Base-by-base conservation (phyloP, 2,888 invertebrate genomes). In the Antheraea assamensis region DNA sequence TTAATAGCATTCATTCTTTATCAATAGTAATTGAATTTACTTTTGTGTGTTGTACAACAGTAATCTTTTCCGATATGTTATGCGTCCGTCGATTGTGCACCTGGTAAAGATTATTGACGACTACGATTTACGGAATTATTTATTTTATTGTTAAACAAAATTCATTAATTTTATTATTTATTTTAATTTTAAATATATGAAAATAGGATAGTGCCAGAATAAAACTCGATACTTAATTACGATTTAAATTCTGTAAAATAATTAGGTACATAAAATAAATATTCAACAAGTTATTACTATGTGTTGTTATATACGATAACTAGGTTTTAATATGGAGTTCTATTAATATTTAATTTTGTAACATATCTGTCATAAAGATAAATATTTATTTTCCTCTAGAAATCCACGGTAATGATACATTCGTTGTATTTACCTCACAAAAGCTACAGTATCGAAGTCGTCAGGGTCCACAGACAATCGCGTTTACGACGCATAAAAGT, bases 401-500 rank as follows among this genome's bases (percentile, higher is more conserved):
- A 72, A 66, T n/a, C 35, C 24, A 42, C 24, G 17, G 49, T 24
- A 70, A 30, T 35, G 52, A 47, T 17, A 84, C 83, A 83, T 81
- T 79, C 80, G 81, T 78, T 76, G 75, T 83, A 79, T 86, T 84
- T 80, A 77, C 81, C 81, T 81, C 83, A 77, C 80, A 82, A 81
- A 79, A 81, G 82, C 83, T 81, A 79, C 85, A 85, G 89, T 86
- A 88, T 89, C 89, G 87, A 87, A 87, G 87, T 86, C 89, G 90
- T 85, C 88, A 86, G 90, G 88, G 90, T 87, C 90, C 87, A 85
- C 90, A 92, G 91, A 93, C 95, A 95, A 94, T 94, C 93, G 90
- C 92, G 88, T 95, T 95, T 95, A 95, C 92, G 94, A 92, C 92
- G 87, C 92, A 94, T 95, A 95, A 95, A 95, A 95, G 93, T 93